Conservation (phyloP, 2,888 invertebrate species). For the Oxyteleia sp. region DNA sequence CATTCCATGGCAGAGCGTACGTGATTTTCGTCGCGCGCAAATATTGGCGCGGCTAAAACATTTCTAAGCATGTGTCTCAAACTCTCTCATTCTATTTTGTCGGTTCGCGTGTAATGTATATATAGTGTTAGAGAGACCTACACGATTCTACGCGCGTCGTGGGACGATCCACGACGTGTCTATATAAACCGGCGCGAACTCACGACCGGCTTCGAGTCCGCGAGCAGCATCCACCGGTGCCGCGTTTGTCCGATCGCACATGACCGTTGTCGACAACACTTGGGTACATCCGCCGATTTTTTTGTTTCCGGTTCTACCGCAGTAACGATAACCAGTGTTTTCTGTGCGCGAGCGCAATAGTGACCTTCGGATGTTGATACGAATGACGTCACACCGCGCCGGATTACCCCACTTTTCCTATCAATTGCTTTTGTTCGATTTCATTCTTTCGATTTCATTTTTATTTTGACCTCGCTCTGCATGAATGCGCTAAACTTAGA, state of each 20-base stretch:
- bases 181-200: conserved; percentile 84
- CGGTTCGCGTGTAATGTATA: conserved; percentile 28
- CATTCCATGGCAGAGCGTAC: conserved; percentile 1
- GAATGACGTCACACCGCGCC: neutral
- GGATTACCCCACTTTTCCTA: neutral
- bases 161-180: conserved; percentile 82
- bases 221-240: conserved; percentile 68
- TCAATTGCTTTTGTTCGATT: conserved; percentile 4
- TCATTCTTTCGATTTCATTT: neutral
- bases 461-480: neutral
- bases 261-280: too few species aligned
- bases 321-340: neutral
- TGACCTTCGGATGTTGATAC: conserved; percentile 24
- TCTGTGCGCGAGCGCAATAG: conserved; percentile 14
- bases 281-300: conserved; percentile 5
- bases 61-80: conserved; percentile 25
- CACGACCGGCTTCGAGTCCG: conserved; percentile 75
- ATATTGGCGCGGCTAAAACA: conserved; percentile 13
- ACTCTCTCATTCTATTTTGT: conserved; percentile 49
- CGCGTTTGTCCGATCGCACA: conserved; percentile 51
- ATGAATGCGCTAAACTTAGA: neutral
- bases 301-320: neutral
- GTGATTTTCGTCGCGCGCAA: conserved; percentile 26
- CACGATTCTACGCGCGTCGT: conserved; percentile 75
- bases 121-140: conserved; percentile 52